Percentiles rank a stretch among this genome's conserved stretches.
These are phyloP conservation scores for Motacilla alba DNA, from an alignment of 2,113 vertebrate species.

Conservation along the genomic window DNA sequence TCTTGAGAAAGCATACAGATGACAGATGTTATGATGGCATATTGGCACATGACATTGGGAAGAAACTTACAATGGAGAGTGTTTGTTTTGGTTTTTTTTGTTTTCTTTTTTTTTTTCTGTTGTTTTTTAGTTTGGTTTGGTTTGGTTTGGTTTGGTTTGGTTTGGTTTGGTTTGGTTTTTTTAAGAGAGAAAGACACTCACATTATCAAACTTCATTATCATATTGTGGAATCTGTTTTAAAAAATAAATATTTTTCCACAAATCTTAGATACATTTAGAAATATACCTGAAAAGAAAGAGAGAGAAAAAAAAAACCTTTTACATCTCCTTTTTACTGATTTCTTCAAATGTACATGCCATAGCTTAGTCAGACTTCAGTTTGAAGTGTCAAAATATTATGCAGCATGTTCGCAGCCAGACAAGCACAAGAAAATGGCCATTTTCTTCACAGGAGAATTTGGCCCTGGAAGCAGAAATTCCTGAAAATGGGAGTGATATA, in stretches of 20 bases:
- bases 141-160: too few species aligned
- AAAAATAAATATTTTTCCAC: not conserved
- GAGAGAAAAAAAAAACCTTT: not conserved
- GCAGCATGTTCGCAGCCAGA: not conserved
- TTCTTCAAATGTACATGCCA: not conserved
- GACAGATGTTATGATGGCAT: not conserved
- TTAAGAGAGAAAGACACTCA: not conserved
- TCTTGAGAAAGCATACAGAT: not conserved
- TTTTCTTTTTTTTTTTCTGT: too few species aligned
- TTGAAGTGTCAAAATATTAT: not conserved
- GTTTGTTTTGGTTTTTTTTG: not conserved
- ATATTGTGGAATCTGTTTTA: not conserved
- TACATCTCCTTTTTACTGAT: not conserved
- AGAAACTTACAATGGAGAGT: not conserved
- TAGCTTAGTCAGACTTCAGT: not conserved
- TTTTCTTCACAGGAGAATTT: not conserved
- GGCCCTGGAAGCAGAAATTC: not conserved
- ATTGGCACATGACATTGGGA: not conserved
- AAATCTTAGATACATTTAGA: not conserved
- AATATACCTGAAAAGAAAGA: not conserved
- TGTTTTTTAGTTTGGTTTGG: not conserved
- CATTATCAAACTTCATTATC: not conserved
- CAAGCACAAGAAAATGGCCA: not conserved
- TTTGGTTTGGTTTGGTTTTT: not conserved
- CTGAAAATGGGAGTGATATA: not conserved